phyloP scores from a whole-genome alignment of 92 coral and sea anemone genomes.

The Phenganax marumi region DNA sequence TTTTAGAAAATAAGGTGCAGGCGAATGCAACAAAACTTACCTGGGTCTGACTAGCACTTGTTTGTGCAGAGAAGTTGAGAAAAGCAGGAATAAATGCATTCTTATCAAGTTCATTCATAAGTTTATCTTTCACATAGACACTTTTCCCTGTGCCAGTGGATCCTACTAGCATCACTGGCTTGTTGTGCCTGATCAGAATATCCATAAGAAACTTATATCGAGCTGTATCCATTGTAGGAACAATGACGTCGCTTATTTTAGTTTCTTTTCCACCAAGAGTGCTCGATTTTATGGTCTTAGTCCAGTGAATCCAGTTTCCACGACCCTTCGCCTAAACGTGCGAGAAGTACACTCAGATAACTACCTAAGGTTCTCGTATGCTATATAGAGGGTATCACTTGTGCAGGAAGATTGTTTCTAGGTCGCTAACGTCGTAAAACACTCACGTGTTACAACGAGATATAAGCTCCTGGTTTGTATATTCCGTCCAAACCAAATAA shows the following conservation, averaged over 20 bases:
- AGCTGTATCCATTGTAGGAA: conserved; percentile 99
- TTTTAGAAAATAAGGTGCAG: no score
- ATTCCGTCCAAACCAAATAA: no score
- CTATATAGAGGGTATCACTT: no score
- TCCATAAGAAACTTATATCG: conserved; percentile 93
- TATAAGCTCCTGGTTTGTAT: no score
- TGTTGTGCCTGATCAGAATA: conserved; percentile 82
- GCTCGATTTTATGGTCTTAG: conserved; percentile 84
- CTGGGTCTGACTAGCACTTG: conserved; percentile 98
- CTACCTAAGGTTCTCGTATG: no score
- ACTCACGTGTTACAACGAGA: no score
- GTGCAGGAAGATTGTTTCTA: no score
- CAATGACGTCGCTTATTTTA: conserved; percentile 88
- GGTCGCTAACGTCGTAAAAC: no score
- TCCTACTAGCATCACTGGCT: conserved; percentile 93
- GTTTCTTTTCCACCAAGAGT: conserved; percentile 84
- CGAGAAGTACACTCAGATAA: not conserved
- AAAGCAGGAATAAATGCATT: conserved; percentile 82
- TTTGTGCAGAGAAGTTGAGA: conserved; percentile 99
- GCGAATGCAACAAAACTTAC: conserved; percentile 25
- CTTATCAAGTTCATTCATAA: conserved; percentile 91
- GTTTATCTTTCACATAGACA: conserved; percentile 95
- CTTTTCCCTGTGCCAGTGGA: conserved; percentile 99
- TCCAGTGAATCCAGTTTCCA: conserved; percentile 94
- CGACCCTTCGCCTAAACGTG: conserved; percentile 82